Percentiles rank a stretch among this genome's conserved stretches.
phyloP scores from a whole-genome alignment of 2,888 invertebrate species.

The Drosophila crucigera region DNA sequence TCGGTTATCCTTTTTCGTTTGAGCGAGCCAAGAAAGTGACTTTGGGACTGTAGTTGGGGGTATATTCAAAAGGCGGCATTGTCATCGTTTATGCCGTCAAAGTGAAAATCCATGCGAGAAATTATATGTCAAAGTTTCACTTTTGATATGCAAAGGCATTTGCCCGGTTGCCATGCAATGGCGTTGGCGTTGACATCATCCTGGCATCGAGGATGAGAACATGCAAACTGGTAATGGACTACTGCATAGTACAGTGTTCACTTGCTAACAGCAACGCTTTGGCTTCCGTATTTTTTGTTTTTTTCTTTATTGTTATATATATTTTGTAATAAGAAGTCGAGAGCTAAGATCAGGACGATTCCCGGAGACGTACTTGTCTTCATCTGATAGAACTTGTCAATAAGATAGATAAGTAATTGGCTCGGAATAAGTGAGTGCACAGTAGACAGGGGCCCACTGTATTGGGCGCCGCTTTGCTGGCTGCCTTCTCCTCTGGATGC shows the following conservation, averaged over 20 bases:
- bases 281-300: background rate
- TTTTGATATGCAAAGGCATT: conserved; percentile 75
- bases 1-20: conserved; percentile 17
- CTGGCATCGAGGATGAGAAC: conserved; percentile 12
- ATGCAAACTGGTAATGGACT: background rate
- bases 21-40: conserved; percentile 26
- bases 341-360: background rate
- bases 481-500: conserved; percentile 16
- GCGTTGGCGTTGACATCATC: conserved; percentile 45
- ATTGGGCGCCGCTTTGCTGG: conserved; percentile 8
- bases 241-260: background rate
- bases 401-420: background rate
- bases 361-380: background rate
- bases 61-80: conserved; percentile 54
- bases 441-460: background rate
- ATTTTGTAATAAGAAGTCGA: background rate
- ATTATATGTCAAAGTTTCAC: conserved; percentile 81
- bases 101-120: conserved; percentile 80
- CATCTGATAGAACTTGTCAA: background rate
- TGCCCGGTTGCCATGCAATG: conserved; percentile 24
- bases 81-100: conserved; percentile 78
- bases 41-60: conserved; percentile 6
- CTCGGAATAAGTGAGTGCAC: background rate
- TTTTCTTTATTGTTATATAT: background rate
- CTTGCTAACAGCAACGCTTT: background rate